Percentiles rank a stretch among this genome's conserved stretches.
Evolutionary conservation across 2,113 vertebrate genomes (phyloP).

Genomic region (Halcyon senegalensis): DNA sequence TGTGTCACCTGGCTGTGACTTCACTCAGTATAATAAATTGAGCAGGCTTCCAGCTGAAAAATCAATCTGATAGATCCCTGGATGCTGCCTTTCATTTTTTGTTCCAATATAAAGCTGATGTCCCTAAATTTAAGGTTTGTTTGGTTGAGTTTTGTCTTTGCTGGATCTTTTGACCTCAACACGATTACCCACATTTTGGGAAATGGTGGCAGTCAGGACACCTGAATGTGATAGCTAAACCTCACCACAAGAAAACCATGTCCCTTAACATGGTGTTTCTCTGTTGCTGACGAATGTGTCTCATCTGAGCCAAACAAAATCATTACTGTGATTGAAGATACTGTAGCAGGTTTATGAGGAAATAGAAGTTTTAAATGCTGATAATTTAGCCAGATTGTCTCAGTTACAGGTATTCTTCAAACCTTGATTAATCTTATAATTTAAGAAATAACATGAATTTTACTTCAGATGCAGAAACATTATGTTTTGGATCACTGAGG

Average conservation of each 20-base stretch:
- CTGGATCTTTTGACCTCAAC: neutral
- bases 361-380: conserved; percentile 1
- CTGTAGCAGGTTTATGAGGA: neutral
- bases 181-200: neutral
- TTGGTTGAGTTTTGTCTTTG: neutral
- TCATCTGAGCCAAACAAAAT: neutral
- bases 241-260: neutral
- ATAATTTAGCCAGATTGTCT: neutral
- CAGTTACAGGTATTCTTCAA: conserved; percentile 7
- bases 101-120: neutral
- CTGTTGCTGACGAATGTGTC: neutral
- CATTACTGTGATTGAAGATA: neutral
- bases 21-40: neutral
- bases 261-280: neutral
- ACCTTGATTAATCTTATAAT: neutral
- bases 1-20: neutral
- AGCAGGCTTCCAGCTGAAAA: neutral
- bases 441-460: neutral
- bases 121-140: neutral
- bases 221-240: neutral
- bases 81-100: fast-evolving
- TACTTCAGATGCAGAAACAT: neutral
- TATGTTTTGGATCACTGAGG: neutral
- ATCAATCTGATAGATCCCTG: neutral
- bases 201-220: neutral